These are phyloP conservation scores for Champsocephalus esox DNA, from an alignment of 2,797 vertebrate genomes.

Conservation along the genomic window DNA sequence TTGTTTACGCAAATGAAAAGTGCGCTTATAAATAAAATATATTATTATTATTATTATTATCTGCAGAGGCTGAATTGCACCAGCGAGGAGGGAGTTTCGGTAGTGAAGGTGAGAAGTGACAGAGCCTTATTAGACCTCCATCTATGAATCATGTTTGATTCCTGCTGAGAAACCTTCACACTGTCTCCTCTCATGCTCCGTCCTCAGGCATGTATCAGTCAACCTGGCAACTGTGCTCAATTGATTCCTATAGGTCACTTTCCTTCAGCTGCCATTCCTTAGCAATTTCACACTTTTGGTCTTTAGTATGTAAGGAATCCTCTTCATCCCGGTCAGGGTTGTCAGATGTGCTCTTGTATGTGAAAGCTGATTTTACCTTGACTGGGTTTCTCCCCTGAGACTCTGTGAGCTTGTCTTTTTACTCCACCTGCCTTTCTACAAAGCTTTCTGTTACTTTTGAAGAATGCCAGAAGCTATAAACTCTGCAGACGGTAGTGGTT, in stretches of 20 bases:
- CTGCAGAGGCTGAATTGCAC: no score
- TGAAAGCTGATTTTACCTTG: conserved; percentile 17
- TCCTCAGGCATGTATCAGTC: neutral
- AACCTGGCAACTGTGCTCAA: conserved; percentile 29
- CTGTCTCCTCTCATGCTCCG: neutral
- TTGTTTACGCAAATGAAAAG: no score
- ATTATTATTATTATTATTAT: no score
- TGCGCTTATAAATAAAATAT: no score
- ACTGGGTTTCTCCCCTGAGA: conserved; percentile 12
- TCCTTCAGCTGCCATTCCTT: conserved; percentile 36
- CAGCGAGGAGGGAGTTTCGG: no score
- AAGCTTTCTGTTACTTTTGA: neutral
- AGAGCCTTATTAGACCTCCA: conserved; percentile 26
- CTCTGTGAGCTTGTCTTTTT: neutral
- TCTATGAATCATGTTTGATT: conserved; percentile 13
- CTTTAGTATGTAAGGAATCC: conserved; percentile 42
- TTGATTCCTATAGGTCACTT: conserved; percentile 31
- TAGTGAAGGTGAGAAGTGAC: neutral
- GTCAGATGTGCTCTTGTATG: conserved; percentile 34
- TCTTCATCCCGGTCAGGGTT: conserved; percentile 44
- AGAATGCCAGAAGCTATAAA: neutral
- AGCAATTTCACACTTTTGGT: conserved; percentile 53
- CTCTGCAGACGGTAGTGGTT: neutral
- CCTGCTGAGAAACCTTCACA: conserved; percentile 23
- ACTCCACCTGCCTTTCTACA: neutral